Evolutionary conservation across 2,113 vertebrate species (phyloP), one percentile per base, ranked within the genome.

Genomic region (Oreochromis spilurus): DNA sequence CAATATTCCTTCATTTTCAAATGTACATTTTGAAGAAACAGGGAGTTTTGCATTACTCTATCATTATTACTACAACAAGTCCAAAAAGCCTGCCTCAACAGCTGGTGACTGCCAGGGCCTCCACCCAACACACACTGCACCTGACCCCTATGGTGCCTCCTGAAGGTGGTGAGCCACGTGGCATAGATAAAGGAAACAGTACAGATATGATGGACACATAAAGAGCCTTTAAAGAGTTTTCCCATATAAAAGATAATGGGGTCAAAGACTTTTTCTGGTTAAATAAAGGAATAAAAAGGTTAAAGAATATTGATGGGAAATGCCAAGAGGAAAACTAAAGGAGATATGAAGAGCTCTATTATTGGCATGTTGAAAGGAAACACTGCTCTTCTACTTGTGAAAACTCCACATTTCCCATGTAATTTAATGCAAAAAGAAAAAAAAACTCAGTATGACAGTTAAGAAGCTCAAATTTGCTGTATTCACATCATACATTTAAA

Each of bases 401-500:
- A 75, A 48, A 50, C 67, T 50, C 16, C 16, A 29, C 24, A 50
- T 75, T 29, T 50, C 1, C 0, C 0, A 0, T 75, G 70, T 29
- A 75, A 48, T 50, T 50, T 75, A 48, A 75, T 75, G 11, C 43
- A 75, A 45, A 75, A 19, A 40, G 21, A 4, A 11, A 10, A 0
- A 2, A 9, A 2, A 14, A 24, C 6, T 36, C 29, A 54, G n/a
- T 70, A 5, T 10, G 17, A 82, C 17, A 40, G 4, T 55, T 7
- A 38, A 1, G 19, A 81, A 12, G 54, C 6, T 60, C 17, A 79
- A 29, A 70, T 75, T 52, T 89, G 43, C 38, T 85, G 70, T 54
- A 48, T 90, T 92, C 34, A 88, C 79, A 79, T 91, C 54, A 84
- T 89, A 60, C 60, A 87, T 88, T 81, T 79, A 88, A 91, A 93